A percentile compares a stretch with the other conserved stretches of the same genome.
Conservation (phyloP, 2,888 invertebrate genomes). For the Drosophila helvetica region DNA sequence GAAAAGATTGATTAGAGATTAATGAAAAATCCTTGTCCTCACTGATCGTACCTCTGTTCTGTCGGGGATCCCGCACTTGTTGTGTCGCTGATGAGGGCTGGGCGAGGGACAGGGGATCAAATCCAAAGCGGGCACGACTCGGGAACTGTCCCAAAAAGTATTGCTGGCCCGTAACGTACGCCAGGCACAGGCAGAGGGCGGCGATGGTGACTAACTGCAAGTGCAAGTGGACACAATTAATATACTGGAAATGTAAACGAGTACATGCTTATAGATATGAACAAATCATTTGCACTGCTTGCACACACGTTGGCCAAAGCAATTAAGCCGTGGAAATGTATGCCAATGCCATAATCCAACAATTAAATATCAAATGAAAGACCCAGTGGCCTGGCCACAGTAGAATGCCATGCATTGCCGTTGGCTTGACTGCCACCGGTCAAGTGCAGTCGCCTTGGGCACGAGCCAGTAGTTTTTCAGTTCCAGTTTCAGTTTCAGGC, state of each 20-base stretch:
- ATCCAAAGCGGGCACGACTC: conserved; percentile 67
- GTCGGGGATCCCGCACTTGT: conserved; percentile 81
- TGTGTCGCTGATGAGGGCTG: conserved; percentile 63
- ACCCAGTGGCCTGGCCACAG: conserved; percentile 29
- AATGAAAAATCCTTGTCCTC: neutral
- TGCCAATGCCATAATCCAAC: conserved; percentile 78
- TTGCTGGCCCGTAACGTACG: conserved; percentile 81
- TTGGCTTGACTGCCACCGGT: conserved; percentile 41
- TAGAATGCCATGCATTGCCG: conserved; percentile 48
- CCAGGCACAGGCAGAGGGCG: conserved; percentile 80
- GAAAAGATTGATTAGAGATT: neutral
- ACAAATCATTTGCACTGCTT: conserved; percentile 35
- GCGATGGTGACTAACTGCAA: conserved; percentile 81
- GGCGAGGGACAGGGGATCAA: conserved; percentile 73
- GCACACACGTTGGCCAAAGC: conserved; percentile 55
- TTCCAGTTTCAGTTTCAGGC: conserved; percentile 36
- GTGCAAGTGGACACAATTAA: conserved; percentile 10
- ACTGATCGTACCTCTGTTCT: conserved; percentile 82
- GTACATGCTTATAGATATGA: neutral
- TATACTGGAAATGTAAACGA: neutral
- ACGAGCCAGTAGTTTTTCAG: conserved; percentile 41
- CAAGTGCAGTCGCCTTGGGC: conserved; percentile 51
- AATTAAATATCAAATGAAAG: conserved; percentile 61
- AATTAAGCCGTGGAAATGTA: conserved; percentile 72
- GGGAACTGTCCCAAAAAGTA: conserved; percentile 79